phyloP scores from a whole-genome alignment of 2,797 vertebrate species.

The Apodemus agrarius region DNA sequence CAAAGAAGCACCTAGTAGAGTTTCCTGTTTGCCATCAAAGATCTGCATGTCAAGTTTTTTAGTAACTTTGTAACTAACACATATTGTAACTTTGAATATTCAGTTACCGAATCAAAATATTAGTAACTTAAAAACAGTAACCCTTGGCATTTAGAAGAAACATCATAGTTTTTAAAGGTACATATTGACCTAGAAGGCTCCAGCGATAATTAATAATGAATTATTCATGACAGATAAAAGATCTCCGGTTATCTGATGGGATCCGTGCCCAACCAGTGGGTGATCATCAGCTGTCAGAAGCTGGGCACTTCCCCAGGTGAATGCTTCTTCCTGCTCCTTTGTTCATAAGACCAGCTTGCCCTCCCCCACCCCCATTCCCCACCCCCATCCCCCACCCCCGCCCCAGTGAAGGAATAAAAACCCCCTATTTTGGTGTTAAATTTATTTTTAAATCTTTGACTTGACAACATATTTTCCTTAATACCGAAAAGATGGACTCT shows the following conservation, averaged over 20 bases:
- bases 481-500: constrained; percentile 33
- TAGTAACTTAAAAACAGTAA: background rate
- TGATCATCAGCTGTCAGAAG: constrained; percentile 51
- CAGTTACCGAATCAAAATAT: constrained; percentile 30
- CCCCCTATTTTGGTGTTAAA: constrained; percentile 35
- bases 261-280: constrained; percentile 53
- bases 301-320: constrained; percentile 58
- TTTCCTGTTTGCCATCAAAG: background rate
- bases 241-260: constrained; percentile 76
- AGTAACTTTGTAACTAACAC: too few relatives aligned
- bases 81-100: constrained; percentile 15
- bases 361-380: background rate
- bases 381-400: background rate
- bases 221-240: constrained; percentile 73
- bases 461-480: constrained; percentile 62
- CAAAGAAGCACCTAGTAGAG: background rate
- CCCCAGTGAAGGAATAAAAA: background rate
- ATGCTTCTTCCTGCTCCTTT: constrained; percentile 43
- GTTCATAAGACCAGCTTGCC: constrained; percentile 68
- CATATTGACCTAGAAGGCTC: constrained; percentile 66
- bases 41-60: background rate
- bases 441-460: background rate
- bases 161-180: constrained; percentile 9
- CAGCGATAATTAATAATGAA: constrained; percentile 71
- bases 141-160: constrained; percentile 26